Evolutionary conservation across 2,113 vertebrate species (phyloP).

Genomic region (Prunella fulvescens): DNA sequence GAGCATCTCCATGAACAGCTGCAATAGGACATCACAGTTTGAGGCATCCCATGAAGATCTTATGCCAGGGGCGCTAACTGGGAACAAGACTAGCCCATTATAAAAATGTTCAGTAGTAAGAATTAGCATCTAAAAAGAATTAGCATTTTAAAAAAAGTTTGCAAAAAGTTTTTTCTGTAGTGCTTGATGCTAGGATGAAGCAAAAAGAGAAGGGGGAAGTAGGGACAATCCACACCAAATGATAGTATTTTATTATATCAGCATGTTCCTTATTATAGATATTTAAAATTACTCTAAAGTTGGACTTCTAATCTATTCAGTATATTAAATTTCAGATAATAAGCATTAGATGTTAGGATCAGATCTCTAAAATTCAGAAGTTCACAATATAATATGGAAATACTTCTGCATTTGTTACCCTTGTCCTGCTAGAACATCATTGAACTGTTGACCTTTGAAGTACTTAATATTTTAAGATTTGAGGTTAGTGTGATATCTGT

Average conservation of each 20-base stretch:
- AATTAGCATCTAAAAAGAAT: background rate
- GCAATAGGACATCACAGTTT: background rate
- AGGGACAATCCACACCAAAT: background rate
- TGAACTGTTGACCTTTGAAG: background rate
- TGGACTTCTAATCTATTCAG: background rate
- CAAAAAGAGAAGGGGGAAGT: background rate
- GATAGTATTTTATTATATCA: background rate
- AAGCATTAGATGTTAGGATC: background rate
- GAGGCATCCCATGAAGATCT: background rate
- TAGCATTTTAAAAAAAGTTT: background rate
- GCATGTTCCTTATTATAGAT: background rate
- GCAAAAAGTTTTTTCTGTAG: background rate
- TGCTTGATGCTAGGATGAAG: background rate
- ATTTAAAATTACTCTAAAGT: background rate
- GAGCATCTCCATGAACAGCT: background rate
- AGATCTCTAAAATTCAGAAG: background rate
- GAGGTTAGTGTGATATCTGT: background rate
- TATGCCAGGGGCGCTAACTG: rapidly evolving
- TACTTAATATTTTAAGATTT: background rate
- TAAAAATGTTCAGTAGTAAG: background rate
- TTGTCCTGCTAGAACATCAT: background rate
- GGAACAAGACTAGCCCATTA: background rate
- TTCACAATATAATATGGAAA: background rate
- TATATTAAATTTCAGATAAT: background rate
- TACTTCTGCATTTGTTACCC: background rate